Conservation (phyloP, 2,797 vertebrate genomes). For the Kryptopterus vitreolus region DNA sequence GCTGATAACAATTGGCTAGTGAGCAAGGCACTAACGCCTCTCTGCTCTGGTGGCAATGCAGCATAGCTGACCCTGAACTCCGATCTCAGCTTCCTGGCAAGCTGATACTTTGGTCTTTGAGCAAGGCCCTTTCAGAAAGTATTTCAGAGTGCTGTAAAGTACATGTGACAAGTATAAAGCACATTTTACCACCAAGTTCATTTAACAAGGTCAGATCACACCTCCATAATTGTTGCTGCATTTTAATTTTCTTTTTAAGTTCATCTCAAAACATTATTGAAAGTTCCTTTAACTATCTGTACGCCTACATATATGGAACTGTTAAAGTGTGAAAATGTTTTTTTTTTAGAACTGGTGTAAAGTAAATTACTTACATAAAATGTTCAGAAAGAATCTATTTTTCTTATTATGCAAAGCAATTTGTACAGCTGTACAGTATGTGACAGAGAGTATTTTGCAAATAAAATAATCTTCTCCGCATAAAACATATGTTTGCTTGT, state of each 20-base stretch:
- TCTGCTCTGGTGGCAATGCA: too few species aligned
- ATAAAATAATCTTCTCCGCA: not conserved
- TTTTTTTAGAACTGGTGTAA: not conserved
- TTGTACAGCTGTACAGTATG: not conserved
- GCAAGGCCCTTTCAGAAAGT: too few species aligned
- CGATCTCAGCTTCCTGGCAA: too few species aligned
- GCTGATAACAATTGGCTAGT: too few species aligned
- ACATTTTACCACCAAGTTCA: not conserved
- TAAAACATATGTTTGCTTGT: slow-evolving; percentile 5
- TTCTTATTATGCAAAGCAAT: not conserved
- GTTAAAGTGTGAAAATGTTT: not conserved
- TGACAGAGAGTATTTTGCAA: slow-evolving; percentile 13
- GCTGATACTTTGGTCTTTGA: too few species aligned
- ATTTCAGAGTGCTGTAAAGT: too few species aligned
- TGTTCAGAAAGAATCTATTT: too few species aligned
- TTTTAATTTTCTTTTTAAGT: not conserved
- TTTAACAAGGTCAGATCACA: not conserved
- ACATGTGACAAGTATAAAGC: too few species aligned
- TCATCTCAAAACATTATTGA: not conserved
- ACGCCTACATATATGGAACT: not conserved
- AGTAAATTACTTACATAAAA: not conserved
- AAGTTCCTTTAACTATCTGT: not conserved
- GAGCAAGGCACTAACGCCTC: too few species aligned
- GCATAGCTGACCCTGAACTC: too few species aligned
- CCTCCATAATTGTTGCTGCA: not conserved